These are phyloP conservation scores for Cheilinus undulatus DNA, from an alignment of 2,113 vertebrate genomes.

Conservation along the genomic window DNA sequence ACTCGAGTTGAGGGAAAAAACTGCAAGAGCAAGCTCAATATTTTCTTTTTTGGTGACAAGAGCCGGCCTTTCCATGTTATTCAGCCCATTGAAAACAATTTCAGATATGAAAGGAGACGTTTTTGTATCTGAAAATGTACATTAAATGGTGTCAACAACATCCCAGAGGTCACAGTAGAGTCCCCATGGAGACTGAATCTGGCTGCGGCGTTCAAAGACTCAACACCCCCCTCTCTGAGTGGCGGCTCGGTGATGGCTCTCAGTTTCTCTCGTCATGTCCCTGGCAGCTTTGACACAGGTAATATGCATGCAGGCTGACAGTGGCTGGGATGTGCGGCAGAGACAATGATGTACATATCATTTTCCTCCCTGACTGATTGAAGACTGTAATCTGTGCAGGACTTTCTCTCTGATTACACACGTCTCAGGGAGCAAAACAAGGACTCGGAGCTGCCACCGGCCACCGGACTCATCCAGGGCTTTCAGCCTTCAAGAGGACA, in stretches of 20 bases:
- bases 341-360: slow-evolving; percentile 88
- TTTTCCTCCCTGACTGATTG: slow-evolving; percentile 87
- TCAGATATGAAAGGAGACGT: slow-evolving; percentile 70
- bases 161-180: slow-evolving; percentile 72
- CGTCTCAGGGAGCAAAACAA: slow-evolving; percentile 85
- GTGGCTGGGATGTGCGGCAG: slow-evolving; percentile 73
- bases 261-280: slow-evolving; percentile 79
- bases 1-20: slow-evolving; percentile 33
- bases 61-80: slow-evolving; percentile 56
- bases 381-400: slow-evolving; percentile 88
- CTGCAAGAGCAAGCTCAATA: slow-evolving; percentile 34
- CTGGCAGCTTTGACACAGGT: slow-evolving; percentile 87
- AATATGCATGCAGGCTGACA: slow-evolving; percentile 83
- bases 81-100: slow-evolving; percentile 73
- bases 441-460: slow-evolving; percentile 80
- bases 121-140: slow-evolving; percentile 80
- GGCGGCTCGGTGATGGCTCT: slow-evolving; percentile 80
- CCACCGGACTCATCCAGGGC: slow-evolving; percentile 82
- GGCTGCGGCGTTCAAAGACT: slow-evolving; percentile 63
- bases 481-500: slow-evolving; percentile 85
- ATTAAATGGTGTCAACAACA: slow-evolving; percentile 82
- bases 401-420: slow-evolving; percentile 86
- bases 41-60: slow-evolving; percentile 71
- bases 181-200: slow-evolving; percentile 77
- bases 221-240: slow-evolving; percentile 68